These are phyloP conservation scores for Orientallactaga sibirica DNA, from an alignment of 2,797 vertebrate genomes.

Conservation along the genomic window DNA sequence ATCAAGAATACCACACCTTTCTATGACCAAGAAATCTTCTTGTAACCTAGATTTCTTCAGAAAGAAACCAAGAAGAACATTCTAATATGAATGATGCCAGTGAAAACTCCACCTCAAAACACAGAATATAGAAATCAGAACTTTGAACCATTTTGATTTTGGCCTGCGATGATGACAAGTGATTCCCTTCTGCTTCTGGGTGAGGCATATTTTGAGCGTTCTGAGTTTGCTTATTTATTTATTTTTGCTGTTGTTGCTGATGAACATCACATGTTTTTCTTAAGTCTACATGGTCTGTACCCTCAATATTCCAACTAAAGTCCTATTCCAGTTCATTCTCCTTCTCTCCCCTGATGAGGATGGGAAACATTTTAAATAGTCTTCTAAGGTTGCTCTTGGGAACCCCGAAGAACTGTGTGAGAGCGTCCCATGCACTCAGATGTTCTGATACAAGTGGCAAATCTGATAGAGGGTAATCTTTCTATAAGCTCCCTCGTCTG, in stretches of 20 bases:
- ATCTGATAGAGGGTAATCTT: neutral
- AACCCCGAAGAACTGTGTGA: neutral
- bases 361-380: neutral
- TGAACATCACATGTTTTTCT: neutral
- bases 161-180: neutral
- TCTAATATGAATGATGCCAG: neutral
- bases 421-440: neutral
- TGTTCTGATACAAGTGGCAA: too few species aligned
- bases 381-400: neutral
- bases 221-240: neutral
- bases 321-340: neutral
- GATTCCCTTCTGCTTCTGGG: neutral
- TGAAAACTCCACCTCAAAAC: slow-evolving; percentile 28
- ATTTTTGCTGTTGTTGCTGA: neutral
- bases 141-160: neutral
- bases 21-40: neutral
- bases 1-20: neutral
- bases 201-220: neutral
- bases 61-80: neutral
- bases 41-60: neutral
- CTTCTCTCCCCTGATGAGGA: neutral
- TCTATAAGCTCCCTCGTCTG: too few species aligned
- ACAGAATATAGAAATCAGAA: neutral
- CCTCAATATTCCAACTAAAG: neutral
- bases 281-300: neutral